Base-by-base conservation (phyloP, 92 coral and sea anemone genomes). In the Hydrozoanthus gracilis region DNA sequence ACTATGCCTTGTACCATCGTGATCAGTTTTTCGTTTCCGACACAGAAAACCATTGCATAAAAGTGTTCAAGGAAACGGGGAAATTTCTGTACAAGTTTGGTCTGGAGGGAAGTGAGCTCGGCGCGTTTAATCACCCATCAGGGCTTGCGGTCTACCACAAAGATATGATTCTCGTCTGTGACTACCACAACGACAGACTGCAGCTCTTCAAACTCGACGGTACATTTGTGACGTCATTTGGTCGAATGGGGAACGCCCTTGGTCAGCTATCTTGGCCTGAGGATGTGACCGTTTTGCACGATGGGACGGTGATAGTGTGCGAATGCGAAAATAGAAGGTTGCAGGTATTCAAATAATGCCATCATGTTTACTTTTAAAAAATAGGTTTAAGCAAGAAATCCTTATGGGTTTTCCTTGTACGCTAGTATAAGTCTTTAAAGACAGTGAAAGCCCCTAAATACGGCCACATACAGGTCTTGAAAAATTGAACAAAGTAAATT, bases 201-300 rank as follows among this genome's bases (percentile, higher is more conserved):
- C 88, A 86, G 51, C 74, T 86, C 45, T 86, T 86, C 64, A 76
- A 73, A 5, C 18, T 86, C 73, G 82, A 86, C 18, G 88, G 88
- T 18, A 44, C 79, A 13, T 75, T 86, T 45, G 88, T 86, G 71
- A 62, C 75, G 61, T 73, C 73, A 67, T 86, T 86, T 20, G 88
- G 88, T 15, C 78, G 60, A 44, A 73, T 73, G 82, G 88, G 88
- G 10, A 74, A 67, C 52, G 82, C 12, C 3, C 82, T 58, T 39
- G 88, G 88, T n/a, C 82, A 86, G 61, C 64, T 86, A n/a, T 58
- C 73, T 16, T 74, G 83, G 88, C 88, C 83, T 65, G 88, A 73
- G 35, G 82, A 73, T 54, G 82, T 76, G 45, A 68, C 75, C 15
- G 74, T 73, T 64, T 64, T 75, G 73, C 71, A 78, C 51, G 88